Evolutionary conservation across 2,888 invertebrate genomes (phyloP).

Genomic region (Polietes domitor): DNA sequence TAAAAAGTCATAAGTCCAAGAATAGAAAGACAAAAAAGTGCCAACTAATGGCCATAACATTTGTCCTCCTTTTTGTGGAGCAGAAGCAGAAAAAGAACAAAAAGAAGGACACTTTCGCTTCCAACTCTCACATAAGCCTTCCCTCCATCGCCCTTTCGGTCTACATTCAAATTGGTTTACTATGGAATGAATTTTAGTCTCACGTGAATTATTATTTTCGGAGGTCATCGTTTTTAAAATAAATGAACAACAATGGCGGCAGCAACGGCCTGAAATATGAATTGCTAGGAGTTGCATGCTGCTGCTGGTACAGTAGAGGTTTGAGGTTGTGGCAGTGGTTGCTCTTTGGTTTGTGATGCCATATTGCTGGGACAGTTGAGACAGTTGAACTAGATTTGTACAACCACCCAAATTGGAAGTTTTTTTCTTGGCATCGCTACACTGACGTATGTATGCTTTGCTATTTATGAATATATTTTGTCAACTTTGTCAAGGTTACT

Average conservation of each 20-base stretch:
- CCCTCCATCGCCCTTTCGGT: neutral
- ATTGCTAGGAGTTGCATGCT: neutral
- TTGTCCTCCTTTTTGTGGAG: conserved; percentile 45
- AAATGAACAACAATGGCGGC: neutral
- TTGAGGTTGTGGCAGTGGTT: too few species aligned
- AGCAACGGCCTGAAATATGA: neutral
- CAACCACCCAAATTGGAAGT: too few species aligned
- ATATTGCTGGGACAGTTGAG: too few species aligned
- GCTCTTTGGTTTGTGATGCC: too few species aligned
- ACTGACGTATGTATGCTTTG: too few species aligned
- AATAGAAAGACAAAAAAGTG: conserved; percentile 30
- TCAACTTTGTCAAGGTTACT: conserved; percentile 56
- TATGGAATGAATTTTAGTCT: too few species aligned
- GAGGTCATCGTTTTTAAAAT: conserved; percentile 16
- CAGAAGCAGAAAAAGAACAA: neutral
- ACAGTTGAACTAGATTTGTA: too few species aligned
- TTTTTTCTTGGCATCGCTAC: too few species aligned
- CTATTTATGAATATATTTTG: too few species aligned
- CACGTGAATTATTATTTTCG: neutral
- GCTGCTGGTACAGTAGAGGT: too few species aligned
- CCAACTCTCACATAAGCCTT: neutral
- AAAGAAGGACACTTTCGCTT: too few species aligned
- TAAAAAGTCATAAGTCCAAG: conserved; percentile 53
- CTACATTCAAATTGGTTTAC: too few species aligned
- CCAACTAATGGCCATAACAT: conserved; percentile 54